Evolutionary conservation across 2,113 vertebrate species (phyloP).

Genomic region (Zosterops pallidus): DNA sequence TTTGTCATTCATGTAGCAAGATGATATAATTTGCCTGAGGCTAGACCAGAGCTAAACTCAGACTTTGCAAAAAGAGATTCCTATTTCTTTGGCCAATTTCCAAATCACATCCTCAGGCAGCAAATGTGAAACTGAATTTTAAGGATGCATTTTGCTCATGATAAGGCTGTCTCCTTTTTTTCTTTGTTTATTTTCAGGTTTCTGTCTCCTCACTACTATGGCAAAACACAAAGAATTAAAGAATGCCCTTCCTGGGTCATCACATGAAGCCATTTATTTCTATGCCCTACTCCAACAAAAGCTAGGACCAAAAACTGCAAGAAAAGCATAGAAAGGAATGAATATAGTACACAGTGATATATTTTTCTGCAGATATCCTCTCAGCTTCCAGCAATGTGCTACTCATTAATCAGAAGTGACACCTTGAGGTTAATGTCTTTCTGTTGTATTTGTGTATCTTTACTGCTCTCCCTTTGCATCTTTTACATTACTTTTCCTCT

Average conservation of each 20-base stretch:
- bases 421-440: background rate
- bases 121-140: background rate
- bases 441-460: background rate
- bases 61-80: background rate
- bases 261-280: background rate
- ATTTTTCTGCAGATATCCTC: background rate
- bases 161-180: background rate
- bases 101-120: background rate
- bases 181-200: background rate
- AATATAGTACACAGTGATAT: background rate
- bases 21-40: background rate
- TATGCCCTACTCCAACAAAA: background rate
- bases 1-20: background rate
- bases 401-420: background rate
- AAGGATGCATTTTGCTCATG: background rate
- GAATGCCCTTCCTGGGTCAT: background rate
- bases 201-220: background rate
- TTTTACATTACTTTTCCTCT: background rate
- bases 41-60: background rate
- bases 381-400: background rate
- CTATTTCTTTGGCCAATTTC: background rate
- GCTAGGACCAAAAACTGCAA: background rate
- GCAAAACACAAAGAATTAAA: background rate
- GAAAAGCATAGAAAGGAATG: background rate
- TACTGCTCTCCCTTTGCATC: background rate